phyloP scores from a whole-genome alignment of 2,797 vertebrate genomes.

The Pseudochromis fuscus region DNA sequence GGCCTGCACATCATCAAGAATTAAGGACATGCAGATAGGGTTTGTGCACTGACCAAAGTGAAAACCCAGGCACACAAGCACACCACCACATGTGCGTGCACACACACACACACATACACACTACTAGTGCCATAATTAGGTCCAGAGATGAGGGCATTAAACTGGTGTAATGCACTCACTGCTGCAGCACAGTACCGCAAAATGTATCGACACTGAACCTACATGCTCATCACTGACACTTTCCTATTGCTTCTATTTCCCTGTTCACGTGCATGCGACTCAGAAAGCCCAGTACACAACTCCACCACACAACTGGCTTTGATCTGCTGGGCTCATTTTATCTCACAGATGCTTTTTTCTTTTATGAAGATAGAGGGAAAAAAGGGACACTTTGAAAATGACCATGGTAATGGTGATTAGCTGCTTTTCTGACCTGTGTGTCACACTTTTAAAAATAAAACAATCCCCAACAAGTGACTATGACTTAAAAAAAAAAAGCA shows the following conservation, averaged over 20 bases:
- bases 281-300: slow-evolving; percentile 54
- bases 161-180: slow-evolving; percentile 78
- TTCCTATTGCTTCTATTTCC: slow-evolving; percentile 60
- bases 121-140: slow-evolving; percentile 81
- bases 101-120: slow-evolving; percentile 46
- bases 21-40: slow-evolving; percentile 88
- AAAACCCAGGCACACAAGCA: slow-evolving; percentile 74
- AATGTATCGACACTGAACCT: slow-evolving; percentile 61
- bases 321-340: slow-evolving; percentile 70
- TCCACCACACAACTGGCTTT: slow-evolving; percentile 71
- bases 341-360: slow-evolving; percentile 57
- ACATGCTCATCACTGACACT: slow-evolving; percentile 58
- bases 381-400: slow-evolving; percentile 30
- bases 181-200: slow-evolving; percentile 63
- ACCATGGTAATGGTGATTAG: slow-evolving; percentile 32
- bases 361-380: slow-evolving; percentile 34
- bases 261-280: slow-evolving; percentile 38
- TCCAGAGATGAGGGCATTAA: slow-evolving; percentile 81
- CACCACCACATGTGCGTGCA: slow-evolving; percentile 39
- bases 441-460: slow-evolving; percentile 39
- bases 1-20: slow-evolving; percentile 88
- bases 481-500: slow-evolving; percentile 14
- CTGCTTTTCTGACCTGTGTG: slow-evolving; percentile 31
- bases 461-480: slow-evolving; percentile 44
- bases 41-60: slow-evolving; percentile 82